Base-by-base conservation (phyloP, 92 coral and sea anemone species). In the Parazoanthus swiftii region DNA sequence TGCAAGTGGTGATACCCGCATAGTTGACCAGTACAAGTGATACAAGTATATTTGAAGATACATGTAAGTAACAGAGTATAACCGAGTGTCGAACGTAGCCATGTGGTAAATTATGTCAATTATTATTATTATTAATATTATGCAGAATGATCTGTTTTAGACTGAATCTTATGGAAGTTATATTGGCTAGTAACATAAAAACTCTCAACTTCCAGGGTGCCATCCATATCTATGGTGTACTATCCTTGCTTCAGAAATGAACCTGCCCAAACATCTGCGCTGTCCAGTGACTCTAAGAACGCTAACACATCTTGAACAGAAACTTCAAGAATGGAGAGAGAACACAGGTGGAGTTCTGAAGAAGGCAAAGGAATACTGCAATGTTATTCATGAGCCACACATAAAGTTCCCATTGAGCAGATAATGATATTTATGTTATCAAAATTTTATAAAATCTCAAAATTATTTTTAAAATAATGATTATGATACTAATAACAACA, bases 281-380 rank as follows among this genome's bases (percentile, higher is more conserved):
- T 65, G 15, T 65, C 71, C 9, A 11, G 71, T 65, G 15, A 23
- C 25, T 23, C 71, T 11, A 11, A 65, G 71, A 66, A 66, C 72
- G 4, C 72, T 66, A 16, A 8, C 72, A 66, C 72, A 66, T 11
- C 72, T 66, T 16, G 72, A 66, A 66, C 72, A 66, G 72, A 66
- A 66, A 66, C 72, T 66, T 11, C 72, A 16, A 4, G 72, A 66
- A 66, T 66, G 72, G 74, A 67, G 33, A 51, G 16, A 54, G 18
- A 54, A 54, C 59, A 54, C 3, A 66, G 77, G 59, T 18, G 77
- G 77, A 15, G 42, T 54, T 35, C 66, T 80, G 33, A 80, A 80
- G 83, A 80, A 80, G 83, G 83, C 83, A 25, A 48, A 25, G n/a
- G 83, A 76, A 58, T 80, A 50, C 83, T 48, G 10, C 39, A 80